Conservation (phyloP, 2,797 vertebrate species). For the Sebastes umbrosus region DNA sequence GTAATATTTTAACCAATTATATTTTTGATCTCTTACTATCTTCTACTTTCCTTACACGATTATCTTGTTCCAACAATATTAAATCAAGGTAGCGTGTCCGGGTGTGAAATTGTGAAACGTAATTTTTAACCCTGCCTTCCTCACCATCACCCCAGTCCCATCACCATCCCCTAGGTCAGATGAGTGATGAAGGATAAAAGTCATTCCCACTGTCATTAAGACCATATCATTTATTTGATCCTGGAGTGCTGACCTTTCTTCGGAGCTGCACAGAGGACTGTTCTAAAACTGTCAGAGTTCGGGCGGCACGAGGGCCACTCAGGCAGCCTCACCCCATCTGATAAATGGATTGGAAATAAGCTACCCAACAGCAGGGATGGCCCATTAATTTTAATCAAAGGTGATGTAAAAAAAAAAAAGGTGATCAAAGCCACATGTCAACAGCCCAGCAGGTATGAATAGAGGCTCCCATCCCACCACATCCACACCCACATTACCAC, state of each 20-base stretch:
- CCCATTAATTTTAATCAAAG: constrained; percentile 99
- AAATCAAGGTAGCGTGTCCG: constrained; percentile 63
- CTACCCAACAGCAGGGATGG: constrained; percentile 91
- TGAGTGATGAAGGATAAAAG: constrained; percentile 79
- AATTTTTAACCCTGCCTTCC: constrained; percentile 31
- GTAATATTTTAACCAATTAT: not conserved
- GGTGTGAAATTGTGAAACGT: constrained; percentile 71
- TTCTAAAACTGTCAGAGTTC: constrained; percentile 89
- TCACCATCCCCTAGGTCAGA: constrained; percentile 71
- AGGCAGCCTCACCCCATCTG: constrained; percentile 86
- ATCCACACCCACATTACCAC: constrained; percentile 41
- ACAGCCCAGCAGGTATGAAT: constrained; percentile 89
- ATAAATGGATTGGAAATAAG: constrained; percentile 97
- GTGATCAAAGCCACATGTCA: constrained; percentile 90
- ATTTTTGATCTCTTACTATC: not conserved
- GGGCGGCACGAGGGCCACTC: constrained; percentile 80
- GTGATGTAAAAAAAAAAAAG: constrained; percentile 87
- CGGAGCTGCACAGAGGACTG: constrained; percentile 77
- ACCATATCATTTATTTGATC: constrained; percentile 85
- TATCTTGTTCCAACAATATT: constrained; percentile 35
- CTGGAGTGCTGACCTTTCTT: constrained; percentile 88
- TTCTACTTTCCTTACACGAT: constrained; percentile 14
- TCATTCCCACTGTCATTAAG: constrained; percentile 85
- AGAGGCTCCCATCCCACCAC: constrained; percentile 73
- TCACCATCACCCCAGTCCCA: constrained; percentile 42